These are phyloP conservation scores for Myiothlypis chrysogaster DNA, from an alignment of 2,797 vertebrate genomes.

Conservation along the genomic window DNA sequence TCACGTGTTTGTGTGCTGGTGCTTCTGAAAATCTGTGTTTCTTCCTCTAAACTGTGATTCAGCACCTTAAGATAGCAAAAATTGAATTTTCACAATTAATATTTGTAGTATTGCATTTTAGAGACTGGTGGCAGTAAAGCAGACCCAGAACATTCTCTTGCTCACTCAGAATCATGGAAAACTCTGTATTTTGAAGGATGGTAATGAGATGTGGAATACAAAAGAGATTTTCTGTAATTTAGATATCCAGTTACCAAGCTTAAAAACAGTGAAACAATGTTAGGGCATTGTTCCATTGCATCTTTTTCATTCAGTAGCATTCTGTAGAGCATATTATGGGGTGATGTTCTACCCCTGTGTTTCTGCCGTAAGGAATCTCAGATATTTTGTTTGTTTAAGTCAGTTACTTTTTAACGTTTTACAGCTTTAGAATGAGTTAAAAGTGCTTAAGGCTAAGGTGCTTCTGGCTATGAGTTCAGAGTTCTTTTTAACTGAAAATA, in stretches of 20 bases:
- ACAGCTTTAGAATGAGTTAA: neutral
- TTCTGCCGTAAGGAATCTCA: neutral
- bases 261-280: neutral
- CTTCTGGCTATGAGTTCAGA: neutral
- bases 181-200: neutral
- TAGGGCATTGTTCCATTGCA: neutral
- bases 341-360: neutral
- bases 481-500: neutral
- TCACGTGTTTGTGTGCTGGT: accelerated
- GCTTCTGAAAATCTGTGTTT: neutral
- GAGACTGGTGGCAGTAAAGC: neutral
- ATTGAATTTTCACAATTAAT: neutral
- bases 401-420: neutral
- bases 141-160: neutral
- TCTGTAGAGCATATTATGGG: neutral
- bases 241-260: neutral
- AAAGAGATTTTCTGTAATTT: neutral
- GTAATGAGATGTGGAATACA: neutral
- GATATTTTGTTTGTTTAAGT: neutral
- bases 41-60: neutral
- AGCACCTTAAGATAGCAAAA: neutral
- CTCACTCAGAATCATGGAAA: neutral
- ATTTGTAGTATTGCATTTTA: neutral
- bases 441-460: neutral
- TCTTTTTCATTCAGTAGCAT: neutral